Evolutionary conservation across 2,113 vertebrate genomes (phyloP).

Genomic region (Ancistrus triradiatus): DNA sequence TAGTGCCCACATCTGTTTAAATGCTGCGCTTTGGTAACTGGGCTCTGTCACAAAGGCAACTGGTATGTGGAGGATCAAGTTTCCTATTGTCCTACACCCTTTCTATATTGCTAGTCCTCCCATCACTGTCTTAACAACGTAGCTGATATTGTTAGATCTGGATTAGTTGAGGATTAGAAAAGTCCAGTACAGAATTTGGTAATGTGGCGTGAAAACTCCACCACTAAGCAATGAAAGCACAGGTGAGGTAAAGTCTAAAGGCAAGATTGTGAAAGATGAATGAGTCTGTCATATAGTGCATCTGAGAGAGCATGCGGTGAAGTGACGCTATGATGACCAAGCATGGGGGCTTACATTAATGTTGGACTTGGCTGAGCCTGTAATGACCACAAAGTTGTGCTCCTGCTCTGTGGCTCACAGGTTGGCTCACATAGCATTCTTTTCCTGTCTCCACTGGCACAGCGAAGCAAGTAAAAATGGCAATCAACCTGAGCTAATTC

Average conservation of each 20-base stretch:
- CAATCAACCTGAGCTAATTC: constrained; percentile 27
- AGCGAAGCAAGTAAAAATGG: constrained; percentile 19
- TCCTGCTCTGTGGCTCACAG: background rate
- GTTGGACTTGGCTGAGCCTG: background rate
- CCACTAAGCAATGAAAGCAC: background rate
- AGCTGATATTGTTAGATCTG: background rate
- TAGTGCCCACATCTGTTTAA: constrained; percentile 27
- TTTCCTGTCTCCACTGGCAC: background rate
- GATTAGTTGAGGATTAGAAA: background rate
- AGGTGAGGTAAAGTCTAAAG: background rate
- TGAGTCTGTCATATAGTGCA: background rate
- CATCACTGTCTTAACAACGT: background rate
- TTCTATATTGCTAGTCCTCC: constrained; percentile 1
- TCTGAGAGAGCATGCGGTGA: background rate
- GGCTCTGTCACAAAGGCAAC: background rate
- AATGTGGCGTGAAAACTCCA: background rate
- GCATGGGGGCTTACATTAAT: background rate
- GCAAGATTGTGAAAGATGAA: background rate
- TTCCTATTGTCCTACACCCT: constrained; percentile 10
- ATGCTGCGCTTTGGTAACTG: constrained; percentile 8
- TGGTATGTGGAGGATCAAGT: constrained; percentile 49
- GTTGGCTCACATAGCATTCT: too few relatives aligned
- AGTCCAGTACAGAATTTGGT: background rate
- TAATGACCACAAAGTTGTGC: background rate
- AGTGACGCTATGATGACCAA: background rate